Conservation (phyloP, 2,113 vertebrate genomes). For the Notothenia rossii region DNA sequence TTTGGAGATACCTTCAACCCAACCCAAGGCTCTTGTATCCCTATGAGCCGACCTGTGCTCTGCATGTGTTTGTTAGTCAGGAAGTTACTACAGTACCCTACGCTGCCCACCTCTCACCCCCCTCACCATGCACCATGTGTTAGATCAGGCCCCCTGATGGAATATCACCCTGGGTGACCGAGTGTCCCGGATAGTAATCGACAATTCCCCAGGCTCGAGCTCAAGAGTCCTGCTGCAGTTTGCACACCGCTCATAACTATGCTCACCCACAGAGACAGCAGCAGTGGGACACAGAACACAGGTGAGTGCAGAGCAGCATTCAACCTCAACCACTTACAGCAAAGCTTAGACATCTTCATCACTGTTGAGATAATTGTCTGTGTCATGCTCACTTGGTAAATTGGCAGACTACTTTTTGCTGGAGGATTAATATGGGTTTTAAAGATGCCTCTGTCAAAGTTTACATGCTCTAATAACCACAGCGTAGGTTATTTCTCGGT, state of each 20-base stretch:
- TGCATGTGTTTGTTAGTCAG: slow-evolving; percentile 18
- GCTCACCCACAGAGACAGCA: slow-evolving; percentile 78
- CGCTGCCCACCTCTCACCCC: slow-evolving; percentile 22
- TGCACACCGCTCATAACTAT: slow-evolving; percentile 73
- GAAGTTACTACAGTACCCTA: slow-evolving; percentile 12
- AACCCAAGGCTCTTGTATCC: not conserved
- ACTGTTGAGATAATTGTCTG: slow-evolving; percentile 26
- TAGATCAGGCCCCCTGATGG: slow-evolving; percentile 52
- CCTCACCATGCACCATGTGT: slow-evolving; percentile 40
- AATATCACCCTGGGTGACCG: slow-evolving; percentile 68
- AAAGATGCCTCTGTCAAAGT: slow-evolving; percentile 32
- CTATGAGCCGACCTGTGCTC: not conserved
- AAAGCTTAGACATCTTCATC: not conserved
- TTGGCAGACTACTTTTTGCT: slow-evolving; percentile 37
- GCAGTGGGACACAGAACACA: slow-evolving; percentile 75
- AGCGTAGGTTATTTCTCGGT: slow-evolving; percentile 59
- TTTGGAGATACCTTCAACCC: not conserved
- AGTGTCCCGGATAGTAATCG: slow-evolving; percentile 73
- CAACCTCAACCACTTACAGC: slow-evolving; percentile 24
- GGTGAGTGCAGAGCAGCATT: slow-evolving; percentile 80
- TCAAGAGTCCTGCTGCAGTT: slow-evolving; percentile 52
- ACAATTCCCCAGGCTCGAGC: slow-evolving; percentile 64
- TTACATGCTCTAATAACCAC: slow-evolving; percentile 60
- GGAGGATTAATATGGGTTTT: slow-evolving; percentile 42
- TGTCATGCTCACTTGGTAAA: slow-evolving; percentile 37